Conservation (phyloP, 2,888 invertebrate species). For the Polydrusus pterygomalis region DNA sequence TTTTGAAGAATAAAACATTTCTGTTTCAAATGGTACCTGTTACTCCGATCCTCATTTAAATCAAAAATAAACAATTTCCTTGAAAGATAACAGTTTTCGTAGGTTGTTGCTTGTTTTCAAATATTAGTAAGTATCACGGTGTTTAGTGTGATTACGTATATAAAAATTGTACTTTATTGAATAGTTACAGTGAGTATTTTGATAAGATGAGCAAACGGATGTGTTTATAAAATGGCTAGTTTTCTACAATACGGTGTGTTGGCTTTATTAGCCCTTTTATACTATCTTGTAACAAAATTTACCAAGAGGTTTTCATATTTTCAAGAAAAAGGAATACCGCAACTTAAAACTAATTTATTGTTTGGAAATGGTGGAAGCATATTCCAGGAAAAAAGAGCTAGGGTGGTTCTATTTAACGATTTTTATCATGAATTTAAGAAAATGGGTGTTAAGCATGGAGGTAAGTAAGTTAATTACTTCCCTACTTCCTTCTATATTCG, state of each 20-base stretch:
- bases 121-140: too few species aligned
- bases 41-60: too few species aligned
- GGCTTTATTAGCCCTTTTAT: background rate
- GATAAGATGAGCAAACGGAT: too few species aligned
- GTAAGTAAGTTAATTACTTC: conserved; percentile 30
- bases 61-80: too few species aligned
- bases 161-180: too few species aligned
- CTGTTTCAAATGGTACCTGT: too few species aligned
- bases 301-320: conserved; percentile 23
- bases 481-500: background rate
- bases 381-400: background rate
- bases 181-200: too few species aligned
- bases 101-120: too few species aligned
- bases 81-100: too few species aligned
- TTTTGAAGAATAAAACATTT: too few species aligned
- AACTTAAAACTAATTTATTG: conserved; percentile 8
- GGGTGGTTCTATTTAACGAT: background rate
- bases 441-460: conserved; percentile 36
- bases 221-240: background rate
- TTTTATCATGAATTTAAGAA: conserved; percentile 38
- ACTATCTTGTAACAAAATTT: background rate
- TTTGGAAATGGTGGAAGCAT: conserved; percentile 21
- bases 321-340: conserved; percentile 14
- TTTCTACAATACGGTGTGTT: background rate
- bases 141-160: too few species aligned